Percentiles rank a stretch among this genome's conserved stretches.
phyloP scores from a whole-genome alignment of 2,113 vertebrate species.

The Salminus brasiliensis region DNA sequence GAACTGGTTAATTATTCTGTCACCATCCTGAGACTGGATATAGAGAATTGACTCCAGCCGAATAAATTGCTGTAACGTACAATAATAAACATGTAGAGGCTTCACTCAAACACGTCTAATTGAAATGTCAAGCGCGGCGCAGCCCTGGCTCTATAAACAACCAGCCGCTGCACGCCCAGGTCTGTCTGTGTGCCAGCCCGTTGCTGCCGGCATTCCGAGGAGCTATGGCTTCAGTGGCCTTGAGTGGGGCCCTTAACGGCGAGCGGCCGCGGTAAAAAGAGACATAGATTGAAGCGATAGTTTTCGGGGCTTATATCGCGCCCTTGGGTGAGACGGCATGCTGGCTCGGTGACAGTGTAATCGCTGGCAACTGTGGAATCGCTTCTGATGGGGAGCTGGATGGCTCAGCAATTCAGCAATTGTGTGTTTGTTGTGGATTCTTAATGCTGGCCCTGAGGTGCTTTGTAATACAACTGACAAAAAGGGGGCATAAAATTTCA shows the following conservation, averaged over 20 bases:
- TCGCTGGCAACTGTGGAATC: constrained; percentile 29
- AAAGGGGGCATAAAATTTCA: constrained; percentile 58
- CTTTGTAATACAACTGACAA: constrained; percentile 61
- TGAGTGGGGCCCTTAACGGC: constrained; percentile 61
- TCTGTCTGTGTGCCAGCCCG: constrained; percentile 12
- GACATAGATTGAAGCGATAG: constrained; percentile 62
- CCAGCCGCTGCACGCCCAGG: background rate
- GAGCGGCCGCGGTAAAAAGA: constrained; percentile 70
- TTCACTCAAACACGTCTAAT: constrained; percentile 1
- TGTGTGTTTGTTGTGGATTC: constrained; percentile 18
- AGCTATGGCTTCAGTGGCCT: constrained; percentile 68
- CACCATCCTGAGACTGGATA: constrained; percentile 6
- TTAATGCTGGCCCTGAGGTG: constrained; percentile 45
- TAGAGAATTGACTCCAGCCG: background rate
- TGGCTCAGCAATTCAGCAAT: constrained; percentile 4
- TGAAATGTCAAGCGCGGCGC: constrained; percentile 5
- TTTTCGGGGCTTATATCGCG: constrained; percentile 64
- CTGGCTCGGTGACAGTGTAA: constrained; percentile 56
- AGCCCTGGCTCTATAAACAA: constrained; percentile 19
- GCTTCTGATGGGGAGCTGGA: constrained; percentile 11
- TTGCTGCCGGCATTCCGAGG: constrained; percentile 6
- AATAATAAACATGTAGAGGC: constrained; percentile 9
- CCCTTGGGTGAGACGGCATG: constrained; percentile 31
- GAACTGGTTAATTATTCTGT: constrained; percentile 4
- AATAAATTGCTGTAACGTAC: background rate